These are phyloP conservation scores for Stegana nigrithorax DNA, from an alignment of 2,888 invertebrate genomes.

Conservation along the genomic window DNA sequence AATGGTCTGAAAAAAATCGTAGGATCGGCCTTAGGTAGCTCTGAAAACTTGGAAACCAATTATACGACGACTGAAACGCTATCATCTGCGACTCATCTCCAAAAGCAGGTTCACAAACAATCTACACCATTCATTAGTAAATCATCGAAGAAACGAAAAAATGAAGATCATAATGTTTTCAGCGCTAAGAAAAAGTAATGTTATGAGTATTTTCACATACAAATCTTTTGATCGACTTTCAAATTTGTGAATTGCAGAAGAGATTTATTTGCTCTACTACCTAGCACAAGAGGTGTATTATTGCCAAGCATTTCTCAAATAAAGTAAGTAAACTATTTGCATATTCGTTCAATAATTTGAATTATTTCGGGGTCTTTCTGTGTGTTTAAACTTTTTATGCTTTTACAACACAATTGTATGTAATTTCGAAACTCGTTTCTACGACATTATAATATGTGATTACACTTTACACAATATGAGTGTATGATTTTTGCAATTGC, in stretches of 20 bases:
- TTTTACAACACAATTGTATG: no score
- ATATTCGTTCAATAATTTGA: not conserved
- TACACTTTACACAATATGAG: no score
- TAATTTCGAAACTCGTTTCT: no score
- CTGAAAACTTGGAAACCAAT: slow-evolving; percentile 68
- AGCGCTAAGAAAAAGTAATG: slow-evolving; percentile 77
- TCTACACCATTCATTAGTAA: slow-evolving; percentile 73
- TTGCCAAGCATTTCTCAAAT: slow-evolving; percentile 73
- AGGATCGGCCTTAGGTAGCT: slow-evolving; percentile 71
- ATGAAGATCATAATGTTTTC: slow-evolving; percentile 71
- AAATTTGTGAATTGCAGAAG: slow-evolving; percentile 70
- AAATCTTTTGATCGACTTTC: not conserved
- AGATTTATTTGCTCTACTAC: slow-evolving; percentile 73
- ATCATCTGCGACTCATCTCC: slow-evolving; percentile 25
- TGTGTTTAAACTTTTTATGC: no score
- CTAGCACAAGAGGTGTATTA: slow-evolving; percentile 71
- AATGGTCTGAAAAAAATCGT: slow-evolving; percentile 84
- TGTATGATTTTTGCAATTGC: no score
- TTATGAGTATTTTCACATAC: slow-evolving; percentile 12
- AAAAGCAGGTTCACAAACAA: not conserved
- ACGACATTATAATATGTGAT: no score
- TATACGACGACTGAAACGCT: slow-evolving; percentile 64
- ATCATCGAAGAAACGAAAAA: slow-evolving; percentile 77
- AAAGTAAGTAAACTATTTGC: slow-evolving; percentile 70
- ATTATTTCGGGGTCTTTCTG: no score